Evolutionary conservation across 2,888 invertebrate genomes (phyloP).

Genomic region (Ophraella communa): DNA sequence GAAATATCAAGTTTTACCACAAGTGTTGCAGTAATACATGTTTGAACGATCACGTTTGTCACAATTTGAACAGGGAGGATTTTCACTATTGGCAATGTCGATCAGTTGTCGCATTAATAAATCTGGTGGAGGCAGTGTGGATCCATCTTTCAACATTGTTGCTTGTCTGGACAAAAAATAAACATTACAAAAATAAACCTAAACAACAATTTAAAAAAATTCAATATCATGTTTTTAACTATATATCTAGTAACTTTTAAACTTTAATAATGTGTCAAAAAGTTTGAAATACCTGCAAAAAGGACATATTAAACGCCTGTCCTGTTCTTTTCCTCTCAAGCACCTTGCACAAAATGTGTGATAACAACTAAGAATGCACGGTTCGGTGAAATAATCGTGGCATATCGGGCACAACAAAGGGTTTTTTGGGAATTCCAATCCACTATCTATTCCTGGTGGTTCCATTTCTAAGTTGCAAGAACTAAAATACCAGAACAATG

Average conservation of each 20-base stretch:
- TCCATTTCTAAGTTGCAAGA: constrained; percentile 52
- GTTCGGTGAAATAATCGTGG: constrained; percentile 72
- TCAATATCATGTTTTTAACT: not conserved
- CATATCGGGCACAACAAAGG: constrained; percentile 72
- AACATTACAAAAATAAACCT: constrained; percentile 6
- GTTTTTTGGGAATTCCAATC: constrained; percentile 61
- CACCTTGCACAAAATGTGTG: constrained; percentile 75
- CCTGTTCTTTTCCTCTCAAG: constrained; percentile 67
- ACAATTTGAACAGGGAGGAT: constrained; percentile 79
- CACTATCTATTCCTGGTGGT: constrained; percentile 53
- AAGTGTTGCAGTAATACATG: constrained; percentile 82
- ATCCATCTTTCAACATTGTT: constrained; percentile 69
- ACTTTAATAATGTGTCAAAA: not conserved
- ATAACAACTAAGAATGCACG: constrained; percentile 72
- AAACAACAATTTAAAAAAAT: not conserved
- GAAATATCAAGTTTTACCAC: constrained; percentile 61
- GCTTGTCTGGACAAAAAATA: constrained; percentile 60
- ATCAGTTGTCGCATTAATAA: constrained; percentile 73
- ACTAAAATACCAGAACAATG: constrained; percentile 23
- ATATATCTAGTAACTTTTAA: not conserved
- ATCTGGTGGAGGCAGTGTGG: constrained; percentile 69
- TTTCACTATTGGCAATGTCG: constrained; percentile 73
- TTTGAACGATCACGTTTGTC: constrained; percentile 72
- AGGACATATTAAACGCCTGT: constrained; percentile 70
- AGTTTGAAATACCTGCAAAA: constrained; percentile 70